phyloP scores from a whole-genome alignment of 2,113 vertebrate species.

The Rhea americana region DNA sequence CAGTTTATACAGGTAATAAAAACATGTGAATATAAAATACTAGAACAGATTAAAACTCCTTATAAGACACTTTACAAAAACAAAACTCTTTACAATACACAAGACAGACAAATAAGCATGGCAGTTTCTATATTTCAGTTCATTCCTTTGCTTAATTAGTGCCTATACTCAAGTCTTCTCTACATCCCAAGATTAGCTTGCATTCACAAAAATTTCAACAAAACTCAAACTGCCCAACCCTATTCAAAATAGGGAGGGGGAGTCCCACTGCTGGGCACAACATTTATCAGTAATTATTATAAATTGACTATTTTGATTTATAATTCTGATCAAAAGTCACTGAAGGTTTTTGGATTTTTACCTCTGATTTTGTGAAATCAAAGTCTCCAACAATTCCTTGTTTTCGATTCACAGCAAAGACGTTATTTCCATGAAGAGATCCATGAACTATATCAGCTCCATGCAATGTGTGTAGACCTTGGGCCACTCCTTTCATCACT shows the following conservation, averaged over 20 bases:
- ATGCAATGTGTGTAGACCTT: conserved; percentile 77
- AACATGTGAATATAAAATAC: background rate
- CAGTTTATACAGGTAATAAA: background rate
- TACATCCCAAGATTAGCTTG: background rate
- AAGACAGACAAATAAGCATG: background rate
- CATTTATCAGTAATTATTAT: background rate
- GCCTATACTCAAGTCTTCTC: background rate
- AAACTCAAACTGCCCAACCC: background rate
- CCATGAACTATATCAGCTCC: conserved; percentile 76
- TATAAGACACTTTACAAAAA: no score
- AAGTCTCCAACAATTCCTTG: conserved; percentile 84
- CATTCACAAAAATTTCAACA: background rate
- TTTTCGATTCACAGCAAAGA: conserved; percentile 83
- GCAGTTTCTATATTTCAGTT: background rate
- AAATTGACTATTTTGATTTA: background rate
- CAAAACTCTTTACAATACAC: background rate
- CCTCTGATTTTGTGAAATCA: conserved; percentile 82
- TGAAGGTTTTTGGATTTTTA: conserved; percentile 36
- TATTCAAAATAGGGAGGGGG: background rate
- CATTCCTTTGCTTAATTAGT: background rate
- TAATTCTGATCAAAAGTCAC: background rate
- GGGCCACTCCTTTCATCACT: conserved; percentile 84
- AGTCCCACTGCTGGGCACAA: background rate
- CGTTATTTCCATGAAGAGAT: conserved; percentile 81
- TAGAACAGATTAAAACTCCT: rapidly evolving